These are phyloP conservation scores for Desmophyllum pertusum DNA, from an alignment of 92 coral and sea anemone genomes.

Conservation along the genomic window DNA sequence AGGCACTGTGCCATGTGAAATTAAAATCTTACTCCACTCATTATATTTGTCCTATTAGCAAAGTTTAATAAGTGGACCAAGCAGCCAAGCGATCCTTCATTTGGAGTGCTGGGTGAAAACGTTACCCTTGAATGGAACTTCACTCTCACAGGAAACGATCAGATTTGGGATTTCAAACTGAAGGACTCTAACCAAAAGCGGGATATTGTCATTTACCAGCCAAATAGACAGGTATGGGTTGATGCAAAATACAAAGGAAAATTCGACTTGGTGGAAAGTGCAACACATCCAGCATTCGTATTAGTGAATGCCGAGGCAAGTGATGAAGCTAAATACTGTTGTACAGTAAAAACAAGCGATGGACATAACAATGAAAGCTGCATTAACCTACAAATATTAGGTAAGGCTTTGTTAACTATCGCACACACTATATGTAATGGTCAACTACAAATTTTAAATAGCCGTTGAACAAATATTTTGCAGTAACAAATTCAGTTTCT, in stretches of 20 bases:
- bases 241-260: background rate
- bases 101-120: slow-evolving; percentile 16
- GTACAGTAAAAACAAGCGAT: background rate
- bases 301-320: background rate
- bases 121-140: slow-evolving; percentile 20
- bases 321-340: slow-evolving; percentile 29
- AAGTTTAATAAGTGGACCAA: background rate
- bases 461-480: too few relatives aligned
- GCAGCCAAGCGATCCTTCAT: slow-evolving; percentile 7
- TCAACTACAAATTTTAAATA: background rate
- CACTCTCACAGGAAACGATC: background rate
- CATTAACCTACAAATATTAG: slow-evolving; percentile 21
- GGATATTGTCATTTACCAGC: background rate
- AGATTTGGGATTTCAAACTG: background rate
- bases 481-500: too few relatives aligned
- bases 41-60: background rate
- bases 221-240: background rate
- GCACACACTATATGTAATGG: background rate
- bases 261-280: background rate
- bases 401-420: background rate
- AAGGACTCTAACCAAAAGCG: background rate
- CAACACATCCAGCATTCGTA: background rate
- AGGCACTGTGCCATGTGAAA: background rate
- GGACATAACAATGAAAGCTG: background rate
- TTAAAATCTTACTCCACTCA: background rate